Conservation (phyloP, 92 coral and sea anemone genomes). For the Phenganax marumi region DNA sequence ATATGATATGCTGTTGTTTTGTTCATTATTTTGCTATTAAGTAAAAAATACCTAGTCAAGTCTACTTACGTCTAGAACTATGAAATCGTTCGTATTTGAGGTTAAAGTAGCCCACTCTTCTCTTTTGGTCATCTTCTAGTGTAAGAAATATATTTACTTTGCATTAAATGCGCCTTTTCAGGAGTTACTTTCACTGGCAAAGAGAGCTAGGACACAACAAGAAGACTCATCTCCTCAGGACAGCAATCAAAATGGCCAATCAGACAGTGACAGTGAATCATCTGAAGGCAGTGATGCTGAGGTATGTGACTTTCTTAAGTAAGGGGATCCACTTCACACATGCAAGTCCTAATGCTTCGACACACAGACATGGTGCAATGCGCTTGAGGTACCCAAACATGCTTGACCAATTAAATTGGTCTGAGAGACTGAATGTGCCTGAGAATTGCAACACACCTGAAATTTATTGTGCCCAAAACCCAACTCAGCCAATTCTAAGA, state of each 20-base stretch:
- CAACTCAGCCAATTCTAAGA: too few relatives aligned
- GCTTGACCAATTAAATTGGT: too few relatives aligned
- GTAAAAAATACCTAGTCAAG: too few relatives aligned
- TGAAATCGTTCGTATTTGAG: neutral
- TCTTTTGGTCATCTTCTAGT: too few relatives aligned
- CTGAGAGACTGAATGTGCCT: too few relatives aligned
- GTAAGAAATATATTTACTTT: too few relatives aligned
- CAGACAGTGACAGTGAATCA: conserved; percentile 94
- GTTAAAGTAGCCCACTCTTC: too few relatives aligned
- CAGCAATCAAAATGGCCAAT: conserved; percentile 67
- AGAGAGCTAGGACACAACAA: conserved; percentile 58
- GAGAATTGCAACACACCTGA: too few relatives aligned
- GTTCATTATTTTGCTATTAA: neutral
- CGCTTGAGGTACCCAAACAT: too few relatives aligned
- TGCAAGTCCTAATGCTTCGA: too few relatives aligned
- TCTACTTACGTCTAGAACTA: neutral
- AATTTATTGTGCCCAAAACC: too few relatives aligned
- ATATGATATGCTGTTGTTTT: neutral
- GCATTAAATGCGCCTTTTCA: conserved; percentile 20
- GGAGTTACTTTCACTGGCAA: conserved; percentile 88
- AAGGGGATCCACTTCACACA: neutral
- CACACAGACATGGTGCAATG: too few relatives aligned
- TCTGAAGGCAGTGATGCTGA: conserved; percentile 99
- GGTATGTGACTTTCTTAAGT: conserved; percentile 49
- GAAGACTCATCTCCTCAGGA: conserved; percentile 53